These are phyloP conservation scores for Dolomedes plantarius DNA, from an alignment of 2,888 invertebrate species.

Conservation along the genomic window DNA sequence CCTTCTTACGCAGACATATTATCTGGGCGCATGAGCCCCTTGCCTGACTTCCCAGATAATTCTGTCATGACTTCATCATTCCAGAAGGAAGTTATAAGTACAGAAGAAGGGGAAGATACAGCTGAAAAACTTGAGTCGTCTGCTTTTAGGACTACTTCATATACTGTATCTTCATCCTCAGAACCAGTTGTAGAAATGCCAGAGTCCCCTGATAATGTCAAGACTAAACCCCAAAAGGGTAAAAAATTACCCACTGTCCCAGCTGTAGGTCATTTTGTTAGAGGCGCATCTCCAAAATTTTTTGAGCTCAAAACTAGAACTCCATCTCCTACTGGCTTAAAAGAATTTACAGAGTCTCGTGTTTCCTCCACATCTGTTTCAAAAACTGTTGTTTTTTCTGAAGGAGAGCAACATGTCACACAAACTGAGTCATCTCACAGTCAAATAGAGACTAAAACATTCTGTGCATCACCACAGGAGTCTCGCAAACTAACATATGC, in stretches of 20 bases:
- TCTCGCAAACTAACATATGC: conserved; percentile 69
- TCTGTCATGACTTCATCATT: conserved; percentile 45
- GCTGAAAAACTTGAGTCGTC: conserved; percentile 65
- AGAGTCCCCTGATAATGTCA: conserved; percentile 38
- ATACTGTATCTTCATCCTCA: conserved; percentile 12
- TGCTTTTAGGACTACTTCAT: conserved; percentile 45
- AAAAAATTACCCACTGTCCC: conserved; percentile 36
- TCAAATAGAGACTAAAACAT: conserved; percentile 63
- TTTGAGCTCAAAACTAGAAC: conserved; percentile 57
- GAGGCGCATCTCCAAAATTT: conserved; percentile 60
- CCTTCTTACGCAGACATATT: conserved; percentile 84
- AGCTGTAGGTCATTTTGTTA: conserved; percentile 44
- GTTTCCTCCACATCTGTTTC: conserved; percentile 66
- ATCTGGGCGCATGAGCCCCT: conserved; percentile 80
- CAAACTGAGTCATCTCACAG: conserved; percentile 67
- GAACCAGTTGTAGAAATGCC: conserved; percentile 59
- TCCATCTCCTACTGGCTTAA: conserved; percentile 21
- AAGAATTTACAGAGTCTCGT: conserved; percentile 65
- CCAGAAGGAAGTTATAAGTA: conserved; percentile 60
- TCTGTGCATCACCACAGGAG: conserved; percentile 48
- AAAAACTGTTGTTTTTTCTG: conserved; percentile 52
- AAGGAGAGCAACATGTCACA: conserved; percentile 47
- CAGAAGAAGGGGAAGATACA: conserved; percentile 41
- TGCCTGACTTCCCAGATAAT: conserved; percentile 29
- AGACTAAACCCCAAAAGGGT: conserved; percentile 6